Evolutionary conservation across 1,140 invertebrate species (phyloP).

Genomic region (Drosophila pectinifera): DNA sequence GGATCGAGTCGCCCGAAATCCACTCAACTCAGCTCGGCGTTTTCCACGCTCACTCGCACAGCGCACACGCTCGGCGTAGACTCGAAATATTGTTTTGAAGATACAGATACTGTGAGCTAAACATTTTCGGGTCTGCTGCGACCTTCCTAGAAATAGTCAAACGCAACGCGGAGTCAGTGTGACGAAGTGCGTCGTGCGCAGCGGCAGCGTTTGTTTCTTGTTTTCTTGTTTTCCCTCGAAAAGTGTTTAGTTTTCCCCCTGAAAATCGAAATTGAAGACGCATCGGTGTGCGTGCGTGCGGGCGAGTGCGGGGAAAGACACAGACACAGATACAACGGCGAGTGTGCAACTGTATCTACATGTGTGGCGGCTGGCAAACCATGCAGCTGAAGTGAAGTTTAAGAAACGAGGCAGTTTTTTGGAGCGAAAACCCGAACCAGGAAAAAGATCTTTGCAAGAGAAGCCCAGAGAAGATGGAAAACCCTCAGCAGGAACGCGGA

Average conservation of each 20-base stretch:
- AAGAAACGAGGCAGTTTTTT: conserved; percentile 1
- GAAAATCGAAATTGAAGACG: conserved; percentile 11
- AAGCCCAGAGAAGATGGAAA: conserved; percentile 36
- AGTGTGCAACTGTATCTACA: conserved; percentile 37
- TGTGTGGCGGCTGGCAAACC: conserved; percentile 24
- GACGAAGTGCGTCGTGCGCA: conserved; percentile 82
- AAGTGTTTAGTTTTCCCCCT: background rate
- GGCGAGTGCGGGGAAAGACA: conserved; percentile 31
- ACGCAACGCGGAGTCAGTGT: conserved; percentile 77
- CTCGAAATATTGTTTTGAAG: conserved; percentile 50
- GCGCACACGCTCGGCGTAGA: conserved; percentile 17
- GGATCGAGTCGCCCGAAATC: background rate
- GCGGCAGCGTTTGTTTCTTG: conserved; percentile 77
- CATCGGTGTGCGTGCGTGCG: conserved; percentile 20
- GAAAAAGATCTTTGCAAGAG: background rate
- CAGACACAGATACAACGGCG: conserved; percentile 31
- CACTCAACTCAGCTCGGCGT: conserved; percentile 43
- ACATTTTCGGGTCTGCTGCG: conserved; percentile 64
- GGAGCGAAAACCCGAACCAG: background rate
- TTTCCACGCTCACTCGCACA: conserved; percentile 59
- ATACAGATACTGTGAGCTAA: conserved; percentile 55
- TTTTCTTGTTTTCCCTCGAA: background rate
- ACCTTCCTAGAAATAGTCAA: conserved; percentile 84
- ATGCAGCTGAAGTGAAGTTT: conserved; percentile 43
- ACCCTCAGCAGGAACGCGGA: background rate